Evolutionary conservation across 1,140 invertebrate genomes (phyloP).

Genomic region (Lasioglossum baleicum): DNA sequence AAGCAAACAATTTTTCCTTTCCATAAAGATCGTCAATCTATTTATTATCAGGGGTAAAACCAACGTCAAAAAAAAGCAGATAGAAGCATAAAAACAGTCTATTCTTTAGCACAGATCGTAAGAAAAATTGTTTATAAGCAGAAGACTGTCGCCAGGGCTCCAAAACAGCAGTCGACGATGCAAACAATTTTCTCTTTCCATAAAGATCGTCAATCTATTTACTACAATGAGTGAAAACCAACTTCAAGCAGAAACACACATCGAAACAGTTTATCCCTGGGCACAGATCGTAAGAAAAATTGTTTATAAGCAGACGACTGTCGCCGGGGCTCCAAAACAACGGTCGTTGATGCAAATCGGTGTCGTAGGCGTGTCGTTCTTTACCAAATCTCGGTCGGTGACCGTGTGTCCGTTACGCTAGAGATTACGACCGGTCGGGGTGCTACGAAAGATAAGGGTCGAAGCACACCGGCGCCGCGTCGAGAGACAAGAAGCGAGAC

Average conservation of each 20-base stretch:
- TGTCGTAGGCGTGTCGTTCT: constrained; percentile 11
- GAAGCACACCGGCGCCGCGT: neutral
- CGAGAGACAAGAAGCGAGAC: neutral
- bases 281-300: neutral
- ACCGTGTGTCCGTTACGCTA: neutral
- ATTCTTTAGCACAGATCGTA: too few species aligned
- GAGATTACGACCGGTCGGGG: constrained; percentile 8
- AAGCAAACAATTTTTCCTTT: neutral
- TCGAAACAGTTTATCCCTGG: neutral
- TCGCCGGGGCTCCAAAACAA: neutral
- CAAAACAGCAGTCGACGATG: too few species aligned
- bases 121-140: too few species aligned
- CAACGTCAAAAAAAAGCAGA: too few species aligned
- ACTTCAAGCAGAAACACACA: neutral
- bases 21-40: too few species aligned
- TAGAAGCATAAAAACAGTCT: too few species aligned
- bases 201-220: too few species aligned
- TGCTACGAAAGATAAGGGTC: neutral
- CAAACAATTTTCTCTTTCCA: too few species aligned
- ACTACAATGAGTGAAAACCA: neutral
- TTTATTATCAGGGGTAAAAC: too few species aligned
- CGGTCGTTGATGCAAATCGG: neutral
- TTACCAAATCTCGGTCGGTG: neutral
- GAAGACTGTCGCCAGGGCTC: too few species aligned
- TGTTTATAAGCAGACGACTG: neutral